Evolutionary conservation across 2,797 vertebrate genomes (phyloP), one percentile per base, ranked within the genome.

Genomic region (Micrastur ruficollis): DNA sequence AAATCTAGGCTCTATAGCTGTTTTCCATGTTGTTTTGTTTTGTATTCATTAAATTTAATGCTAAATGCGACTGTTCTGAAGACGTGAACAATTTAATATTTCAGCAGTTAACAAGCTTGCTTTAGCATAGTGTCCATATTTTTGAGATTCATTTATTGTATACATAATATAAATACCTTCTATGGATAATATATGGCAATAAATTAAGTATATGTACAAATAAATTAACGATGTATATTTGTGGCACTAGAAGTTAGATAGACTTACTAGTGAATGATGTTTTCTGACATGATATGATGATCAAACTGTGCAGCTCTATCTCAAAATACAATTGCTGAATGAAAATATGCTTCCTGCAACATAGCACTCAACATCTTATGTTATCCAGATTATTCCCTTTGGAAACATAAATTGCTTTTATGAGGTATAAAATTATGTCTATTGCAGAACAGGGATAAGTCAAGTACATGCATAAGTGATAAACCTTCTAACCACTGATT

Each of bases 321-420:
- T 98, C 82, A n/a, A 97, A 97, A 97, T 98, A 98, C 98, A 98
- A 96, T 98, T 98, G 98, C 97, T 97, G 98, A 98, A 98, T 98
- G 98, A 98, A 98, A 98, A 98, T 98, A 97, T 98, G 98, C 97
- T 98, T 98, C 98, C 96, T 92, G 95, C 98, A 98, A 97, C 98
- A 95, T 96, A 98, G 96, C 97, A 97, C 97, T 98, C 97, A 95
- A 98, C 98, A 97, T 98, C 98, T 98, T 98, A 98, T 98, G 97
- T 97, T 98, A 98, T 95, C 97, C 98, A 98, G 95, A 98, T 98
- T 98, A 98, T 98, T 98, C 98, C 98, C 98, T 97, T 98, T 98
- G 98, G 98, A 98, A 98, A 95, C 98, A 98, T 98, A 98, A 98
- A 98, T 98, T 98, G 98, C 97, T 98, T 98, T 98, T 98, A 98